Evolutionary conservation across 2,113 vertebrate genomes (phyloP), one percentile per base, ranked within the genome.

Genomic region (Elaphurus davidianus): DNA sequence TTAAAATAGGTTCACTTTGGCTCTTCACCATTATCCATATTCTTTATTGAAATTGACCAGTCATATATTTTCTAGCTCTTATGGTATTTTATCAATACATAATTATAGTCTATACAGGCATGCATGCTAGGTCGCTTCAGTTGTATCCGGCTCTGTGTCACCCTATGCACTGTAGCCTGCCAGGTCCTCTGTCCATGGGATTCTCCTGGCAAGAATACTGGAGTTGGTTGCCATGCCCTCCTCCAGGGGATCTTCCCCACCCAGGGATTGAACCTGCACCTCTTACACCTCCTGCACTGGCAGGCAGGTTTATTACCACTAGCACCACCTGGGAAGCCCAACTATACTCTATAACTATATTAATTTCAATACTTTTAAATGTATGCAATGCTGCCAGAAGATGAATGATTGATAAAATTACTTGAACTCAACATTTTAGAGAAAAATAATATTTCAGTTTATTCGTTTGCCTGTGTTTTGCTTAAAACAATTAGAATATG

Each of bases 281-380:
- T 71, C 21, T 71, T 23, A 40, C 5, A 71, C 67, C n/a, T 71
- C 67, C 17, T 71, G n/a, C 4, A 71, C n/a, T 71, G n/a, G 9
- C 67, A 71, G n/a, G 21, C 9, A 23, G n/a, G n/a, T 71, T 40
- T 71, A 40, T 71, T 71, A 71, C 4, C n/a, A 40, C 10, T 23
- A 40, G n/a, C 19, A 40, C 36, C 19, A 40, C 67, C 19, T 71
- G 67, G 10, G 67, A 71, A 71, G 67, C 19, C n/a, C n/a, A 78
- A 45, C 28, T 67, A 25, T 88, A 47, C 91, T 84, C 30, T 54
- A 19, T 55, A 71, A 30, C 15, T 88, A 23, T 30, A 64, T 92
- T 45, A 64, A 64, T 85, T 81, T 93, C 17, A 59, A 67, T 83
- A 30, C 47, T 87, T 96, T 90, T 27, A 54, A 87, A 83, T 87